phyloP scores from a whole-genome alignment of 2,113 vertebrate genomes.

The Xiphophorus maculatus region DNA sequence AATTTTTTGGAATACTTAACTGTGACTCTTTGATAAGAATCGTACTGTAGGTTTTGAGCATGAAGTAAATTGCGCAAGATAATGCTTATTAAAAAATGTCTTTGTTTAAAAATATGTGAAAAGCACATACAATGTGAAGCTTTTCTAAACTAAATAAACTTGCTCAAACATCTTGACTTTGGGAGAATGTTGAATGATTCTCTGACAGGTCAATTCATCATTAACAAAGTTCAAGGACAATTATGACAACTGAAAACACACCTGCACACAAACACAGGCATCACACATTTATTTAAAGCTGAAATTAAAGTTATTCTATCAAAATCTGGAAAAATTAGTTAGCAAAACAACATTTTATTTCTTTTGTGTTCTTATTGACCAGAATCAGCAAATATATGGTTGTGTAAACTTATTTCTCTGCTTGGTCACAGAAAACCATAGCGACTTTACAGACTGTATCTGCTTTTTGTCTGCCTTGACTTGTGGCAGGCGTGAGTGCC shows the following conservation, averaged over 20 bases:
- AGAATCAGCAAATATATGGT: background rate
- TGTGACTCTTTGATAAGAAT: background rate
- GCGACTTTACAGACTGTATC: background rate
- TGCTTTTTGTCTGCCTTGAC: background rate
- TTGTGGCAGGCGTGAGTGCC: background rate
- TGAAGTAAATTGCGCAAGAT: background rate
- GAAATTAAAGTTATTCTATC: too few species aligned
- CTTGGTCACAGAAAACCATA: background rate
- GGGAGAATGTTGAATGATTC: background rate
- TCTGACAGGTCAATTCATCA: background rate
- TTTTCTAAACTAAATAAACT: background rate
- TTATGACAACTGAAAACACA: background rate
- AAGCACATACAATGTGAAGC: too few species aligned
- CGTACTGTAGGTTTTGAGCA: background rate
- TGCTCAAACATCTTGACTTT: background rate
- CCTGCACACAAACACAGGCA: too few species aligned
- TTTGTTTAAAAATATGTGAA: too few species aligned
- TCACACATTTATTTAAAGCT: too few species aligned
- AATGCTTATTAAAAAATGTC: background rate
- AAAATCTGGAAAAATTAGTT: background rate
- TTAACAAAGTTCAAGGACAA: background rate
- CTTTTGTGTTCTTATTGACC: background rate
- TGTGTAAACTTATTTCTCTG: background rate
- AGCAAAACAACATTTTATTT: too few species aligned
- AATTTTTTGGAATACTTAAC: background rate